Percentiles rank a stretch among this genome's conserved stretches.
Conservation (phyloP, 2,888 invertebrate species). For the Tiphia femorata region DNA sequence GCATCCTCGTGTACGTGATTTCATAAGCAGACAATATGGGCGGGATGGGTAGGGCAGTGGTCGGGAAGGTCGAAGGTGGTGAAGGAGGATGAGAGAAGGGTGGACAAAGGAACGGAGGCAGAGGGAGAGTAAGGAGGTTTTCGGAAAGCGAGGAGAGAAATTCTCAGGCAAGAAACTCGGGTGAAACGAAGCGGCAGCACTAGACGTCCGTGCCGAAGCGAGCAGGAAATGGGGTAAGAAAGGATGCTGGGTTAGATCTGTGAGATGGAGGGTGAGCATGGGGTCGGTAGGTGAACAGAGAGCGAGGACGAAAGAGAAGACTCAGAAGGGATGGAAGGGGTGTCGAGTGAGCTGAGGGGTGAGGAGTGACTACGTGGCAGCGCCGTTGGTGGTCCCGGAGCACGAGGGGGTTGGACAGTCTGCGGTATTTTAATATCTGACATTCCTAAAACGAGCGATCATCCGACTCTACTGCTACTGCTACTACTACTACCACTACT, state of each 20-base stretch:
- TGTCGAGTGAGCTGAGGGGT: no score
- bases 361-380: no score
- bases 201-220: no score
- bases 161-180: constrained; percentile 1
- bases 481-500: no score
- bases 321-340: background rate
- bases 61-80: background rate
- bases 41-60: background rate
- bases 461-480: constrained; percentile 49
- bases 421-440: constrained; percentile 68
- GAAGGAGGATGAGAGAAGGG: constrained; percentile 14
- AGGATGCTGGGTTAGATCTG: background rate
- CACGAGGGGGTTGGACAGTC: constrained; percentile 54
- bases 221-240: background rate
- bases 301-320: no score
- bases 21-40: background rate
- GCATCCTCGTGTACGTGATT: constrained; percentile 7
- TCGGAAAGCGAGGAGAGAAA: constrained; percentile 1
- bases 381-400: no score
- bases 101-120: background rate
- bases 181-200: no score
- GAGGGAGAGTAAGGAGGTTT: background rate
- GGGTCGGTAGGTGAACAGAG: no score
- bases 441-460: constrained; percentile 66
- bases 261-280: background rate